These are phyloP conservation scores for Magallana angulata DNA, from an alignment of 1,140 invertebrate species.

Conservation along the genomic window DNA sequence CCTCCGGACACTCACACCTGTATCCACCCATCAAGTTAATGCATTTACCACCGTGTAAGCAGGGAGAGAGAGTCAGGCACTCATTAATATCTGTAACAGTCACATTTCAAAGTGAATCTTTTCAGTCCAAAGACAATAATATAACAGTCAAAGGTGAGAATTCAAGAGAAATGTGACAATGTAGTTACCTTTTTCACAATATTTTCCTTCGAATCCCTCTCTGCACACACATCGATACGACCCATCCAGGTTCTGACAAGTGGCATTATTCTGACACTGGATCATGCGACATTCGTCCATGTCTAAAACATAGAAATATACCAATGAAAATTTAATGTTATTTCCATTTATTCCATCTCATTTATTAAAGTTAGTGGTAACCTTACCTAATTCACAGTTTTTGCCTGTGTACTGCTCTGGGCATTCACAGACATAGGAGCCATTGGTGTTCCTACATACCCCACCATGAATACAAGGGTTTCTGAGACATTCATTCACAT, in stretches of 20 bases:
- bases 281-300: constrained; percentile 50
- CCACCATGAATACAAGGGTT: constrained; percentile 50
- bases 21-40: constrained; percentile 43
- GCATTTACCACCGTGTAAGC: constrained; percentile 46
- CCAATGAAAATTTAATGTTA: neutral
- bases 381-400: constrained; percentile 49
- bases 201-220: constrained; percentile 40
- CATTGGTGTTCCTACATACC: constrained; percentile 39
- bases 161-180: neutral
- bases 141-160: too few species aligned
- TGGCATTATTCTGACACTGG: constrained; percentile 52
- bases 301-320: constrained; percentile 37
- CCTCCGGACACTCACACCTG: constrained; percentile 43
- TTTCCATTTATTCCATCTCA: neutral
- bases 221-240: constrained; percentile 50
- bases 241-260: constrained; percentile 49
- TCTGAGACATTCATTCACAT: neutral
- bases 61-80: constrained; percentile 44
- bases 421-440: constrained; percentile 47
- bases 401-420: constrained; percentile 45
- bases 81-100: constrained; percentile 50
- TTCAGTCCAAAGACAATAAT: too few species aligned
- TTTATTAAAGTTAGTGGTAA: neutral
- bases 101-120: neutral
- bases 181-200: constrained; percentile 48